Evolutionary conservation across 2,113 vertebrate species (phyloP), one percentile per base, ranked within the genome.

Genomic region (Grammomys dolichurus): DNA sequence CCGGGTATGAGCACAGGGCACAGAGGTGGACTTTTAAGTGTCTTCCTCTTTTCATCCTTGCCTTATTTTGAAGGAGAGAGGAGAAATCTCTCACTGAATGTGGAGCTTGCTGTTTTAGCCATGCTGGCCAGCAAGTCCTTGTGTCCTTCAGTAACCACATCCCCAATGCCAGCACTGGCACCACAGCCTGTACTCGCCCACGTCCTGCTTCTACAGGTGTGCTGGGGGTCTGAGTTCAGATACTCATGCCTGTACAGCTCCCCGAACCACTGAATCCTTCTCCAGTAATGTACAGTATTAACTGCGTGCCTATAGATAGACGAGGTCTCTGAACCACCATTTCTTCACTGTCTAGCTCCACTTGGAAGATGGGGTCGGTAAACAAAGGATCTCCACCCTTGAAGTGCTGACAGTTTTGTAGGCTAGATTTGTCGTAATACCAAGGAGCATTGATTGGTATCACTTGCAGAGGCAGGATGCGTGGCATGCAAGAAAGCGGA

Each of bases 261-360:
- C 78, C 9, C 40, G 33, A 24, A 19, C 22, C 36, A 7, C 80
- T 14, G 36, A 26, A 28, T 60, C 80, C 26, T 60, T 26, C 14
- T 6, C 43, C 43, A 31, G 3, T 26, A 31, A 13, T 46, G 10
- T 31, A 51, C 48, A 78, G 67, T 75, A 33, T 70, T 10, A 51
- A 17, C 10, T 48, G 0, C 36, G 12, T 43, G 43, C 28, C 11
- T 3, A 1, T 26, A n/a, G 2, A 0, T 26, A n/a, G 56, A 33
- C 24, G 56, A 51, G 54, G 60, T 89, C 88, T 92, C 36, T 43
- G 40, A 78, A 46, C 88, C 51, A 31, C 72, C 17, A 0, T 69
- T 69, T 93, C 58, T 58, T 33, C 40, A 6, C 67, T 36, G 3
- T 81, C 65, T 5, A 69, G 48, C 26, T 51, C 17, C 75, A 1